These are phyloP conservation scores for Philereme transversata DNA, from an alignment of 2,888 invertebrate species.

Conservation along the genomic window DNA sequence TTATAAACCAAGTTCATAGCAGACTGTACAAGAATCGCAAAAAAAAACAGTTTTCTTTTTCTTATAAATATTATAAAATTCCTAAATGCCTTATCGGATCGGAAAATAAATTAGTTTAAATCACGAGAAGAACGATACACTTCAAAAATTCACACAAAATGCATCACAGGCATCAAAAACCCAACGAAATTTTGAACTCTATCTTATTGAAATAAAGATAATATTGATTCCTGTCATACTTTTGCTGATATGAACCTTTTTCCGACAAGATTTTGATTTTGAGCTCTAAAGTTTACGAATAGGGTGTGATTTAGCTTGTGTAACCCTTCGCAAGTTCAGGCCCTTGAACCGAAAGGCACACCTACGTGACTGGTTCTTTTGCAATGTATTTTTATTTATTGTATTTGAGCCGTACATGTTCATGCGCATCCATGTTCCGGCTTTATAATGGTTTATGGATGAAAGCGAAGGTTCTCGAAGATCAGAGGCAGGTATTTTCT, in stretches of 20 bases:
- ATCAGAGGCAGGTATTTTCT: background rate
- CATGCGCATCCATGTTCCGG: slow-evolving; percentile 17
- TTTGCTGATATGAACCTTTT: background rate
- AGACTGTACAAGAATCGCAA: background rate
- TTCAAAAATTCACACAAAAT: slow-evolving; percentile 1
- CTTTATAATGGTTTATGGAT: slow-evolving; percentile 20
- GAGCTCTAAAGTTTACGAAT: background rate
- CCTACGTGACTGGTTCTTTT: slow-evolving; percentile 16
- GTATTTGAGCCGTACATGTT: slow-evolving; percentile 10
- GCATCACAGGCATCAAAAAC: background rate
- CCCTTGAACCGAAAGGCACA: slow-evolving; percentile 35
- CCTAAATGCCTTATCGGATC: slow-evolving; percentile 17
- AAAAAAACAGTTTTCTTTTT: background rate
- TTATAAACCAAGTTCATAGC: no score
- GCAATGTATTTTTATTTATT: slow-evolving; percentile 24
- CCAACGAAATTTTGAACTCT: background rate
- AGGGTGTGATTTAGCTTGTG: slow-evolving; percentile 19
- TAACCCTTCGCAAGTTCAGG: slow-evolving; percentile 33
- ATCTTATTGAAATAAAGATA: background rate
- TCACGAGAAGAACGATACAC: slow-evolving; percentile 24
- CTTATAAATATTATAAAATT: slow-evolving; percentile 6
- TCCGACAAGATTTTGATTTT: background rate
- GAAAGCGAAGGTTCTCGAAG: slow-evolving; percentile 15
- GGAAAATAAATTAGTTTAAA: slow-evolving; percentile 22
- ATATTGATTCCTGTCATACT: background rate